Conservation (phyloP, 2,797 vertebrate species). For the Glossophaga mutica region DNA sequence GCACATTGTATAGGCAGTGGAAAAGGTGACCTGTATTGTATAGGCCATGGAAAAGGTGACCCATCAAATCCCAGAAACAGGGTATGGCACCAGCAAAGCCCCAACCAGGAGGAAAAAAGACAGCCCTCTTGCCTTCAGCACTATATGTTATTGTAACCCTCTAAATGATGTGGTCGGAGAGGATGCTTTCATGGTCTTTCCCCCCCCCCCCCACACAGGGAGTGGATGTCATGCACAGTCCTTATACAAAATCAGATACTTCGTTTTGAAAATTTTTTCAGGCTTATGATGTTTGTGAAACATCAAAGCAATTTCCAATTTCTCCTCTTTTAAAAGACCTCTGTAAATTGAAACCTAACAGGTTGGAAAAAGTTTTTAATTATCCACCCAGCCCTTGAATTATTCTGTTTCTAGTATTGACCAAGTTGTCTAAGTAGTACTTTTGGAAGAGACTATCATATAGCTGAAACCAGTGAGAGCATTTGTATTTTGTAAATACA, state of each 20-base stretch:
- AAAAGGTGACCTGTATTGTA: neutral
- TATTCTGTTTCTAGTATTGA: neutral
- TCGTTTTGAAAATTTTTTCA: slow-evolving; percentile 23
- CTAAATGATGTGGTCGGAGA: neutral
- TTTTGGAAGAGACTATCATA: slow-evolving; percentile 6
- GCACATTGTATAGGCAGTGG: neutral
- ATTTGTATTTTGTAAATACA: slow-evolving; percentile 26
- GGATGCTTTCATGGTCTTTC: neutral
- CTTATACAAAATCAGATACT: slow-evolving; percentile 33
- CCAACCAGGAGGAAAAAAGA: neutral
- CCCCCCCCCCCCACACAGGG: neutral
- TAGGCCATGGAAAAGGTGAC: neutral
- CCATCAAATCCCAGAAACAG: neutral
- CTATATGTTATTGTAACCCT: neutral
- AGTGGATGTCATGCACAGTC: neutral
- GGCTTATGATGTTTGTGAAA: neutral
- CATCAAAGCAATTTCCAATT: neutral
- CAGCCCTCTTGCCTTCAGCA: neutral
- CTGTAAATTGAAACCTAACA: slow-evolving; percentile 26
- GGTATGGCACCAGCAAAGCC: neutral
- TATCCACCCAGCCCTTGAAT: neutral
- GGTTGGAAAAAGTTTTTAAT: neutral
- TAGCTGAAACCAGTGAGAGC: neutral
- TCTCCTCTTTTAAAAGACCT: neutral
- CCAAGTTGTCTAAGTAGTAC: neutral